These are phyloP conservation scores for Psittacula derbiana DNA, from an alignment of 2,797 vertebrate species.

Conservation along the genomic window DNA sequence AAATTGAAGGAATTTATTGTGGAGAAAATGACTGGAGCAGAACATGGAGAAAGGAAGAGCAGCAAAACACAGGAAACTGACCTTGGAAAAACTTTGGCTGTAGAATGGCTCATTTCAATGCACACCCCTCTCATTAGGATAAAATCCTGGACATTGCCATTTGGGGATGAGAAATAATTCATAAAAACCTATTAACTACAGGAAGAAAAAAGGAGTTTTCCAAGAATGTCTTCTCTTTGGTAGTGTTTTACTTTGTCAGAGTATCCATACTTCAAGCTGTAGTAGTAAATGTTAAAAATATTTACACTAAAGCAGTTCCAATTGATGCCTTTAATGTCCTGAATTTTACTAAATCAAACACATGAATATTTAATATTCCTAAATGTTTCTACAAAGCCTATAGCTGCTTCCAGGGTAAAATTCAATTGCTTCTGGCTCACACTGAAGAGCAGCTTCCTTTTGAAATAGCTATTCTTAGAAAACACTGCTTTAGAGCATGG, in stretches of 20 bases:
- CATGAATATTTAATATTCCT: constrained; percentile 41
- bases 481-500: background rate
- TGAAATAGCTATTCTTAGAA: constrained; percentile 51
- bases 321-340: background rate
- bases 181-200: background rate
- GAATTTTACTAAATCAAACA: constrained; percentile 25
- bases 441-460: background rate
- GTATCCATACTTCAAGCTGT: background rate
- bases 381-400: constrained; percentile 40
- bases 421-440: constrained; percentile 19
- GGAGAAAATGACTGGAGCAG: background rate
- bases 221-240: background rate
- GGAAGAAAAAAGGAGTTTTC: background rate
- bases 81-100: background rate
- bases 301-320: background rate
- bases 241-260: background rate
- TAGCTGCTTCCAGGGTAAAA: constrained; percentile 34
- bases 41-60: background rate
- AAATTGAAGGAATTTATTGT: background rate
- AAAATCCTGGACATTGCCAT: background rate
- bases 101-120: background rate
- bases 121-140: background rate
- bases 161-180: background rate
- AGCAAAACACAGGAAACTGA: background rate
- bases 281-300: constrained; percentile 12